Conservation (phyloP, 2,888 invertebrate species). For the Dryobota labecula region DNA sequence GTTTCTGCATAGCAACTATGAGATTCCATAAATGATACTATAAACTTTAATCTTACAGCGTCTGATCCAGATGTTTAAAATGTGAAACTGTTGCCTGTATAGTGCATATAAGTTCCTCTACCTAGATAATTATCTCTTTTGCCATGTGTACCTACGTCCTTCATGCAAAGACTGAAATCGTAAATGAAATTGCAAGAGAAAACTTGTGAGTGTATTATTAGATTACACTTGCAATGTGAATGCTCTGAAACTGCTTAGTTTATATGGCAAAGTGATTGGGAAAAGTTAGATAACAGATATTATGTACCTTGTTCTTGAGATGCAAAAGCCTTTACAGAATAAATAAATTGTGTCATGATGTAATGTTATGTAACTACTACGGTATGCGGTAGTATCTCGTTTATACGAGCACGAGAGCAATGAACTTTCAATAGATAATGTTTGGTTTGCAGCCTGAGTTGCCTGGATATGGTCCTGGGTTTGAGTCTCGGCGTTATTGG, state of each 20-base stretch:
- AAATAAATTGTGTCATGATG: neutral
- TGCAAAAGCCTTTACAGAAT: neutral
- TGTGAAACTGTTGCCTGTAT: neutral
- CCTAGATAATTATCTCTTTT: neutral
- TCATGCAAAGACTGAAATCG: constrained; percentile 19
- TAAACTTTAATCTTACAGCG: neutral
- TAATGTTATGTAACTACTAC: no score
- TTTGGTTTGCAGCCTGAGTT: constrained; percentile 3
- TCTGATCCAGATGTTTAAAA: neutral
- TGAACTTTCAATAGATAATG: constrained; percentile 6
- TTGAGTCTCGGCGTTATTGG: neutral
- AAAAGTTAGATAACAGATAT: constrained; percentile 6
- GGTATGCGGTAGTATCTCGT: neutral
- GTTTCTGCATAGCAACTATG: neutral
- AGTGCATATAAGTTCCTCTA: neutral
- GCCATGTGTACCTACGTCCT: constrained; percentile 22
- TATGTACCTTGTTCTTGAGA: constrained; percentile 4
- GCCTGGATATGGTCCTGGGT: neutral
- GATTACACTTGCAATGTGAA: constrained; percentile 34
- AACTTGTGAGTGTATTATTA: constrained; percentile 49
- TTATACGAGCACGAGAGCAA: neutral
- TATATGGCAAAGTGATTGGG: constrained; percentile 7
- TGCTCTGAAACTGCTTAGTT: constrained; percentile 47
- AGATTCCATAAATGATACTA: neutral
- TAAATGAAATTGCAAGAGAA: constrained; percentile 38